Evolutionary conservation across 2,888 invertebrate genomes (phyloP), one percentile per base, ranked within the genome.

Genomic region (Aplocera efformata): DNA sequence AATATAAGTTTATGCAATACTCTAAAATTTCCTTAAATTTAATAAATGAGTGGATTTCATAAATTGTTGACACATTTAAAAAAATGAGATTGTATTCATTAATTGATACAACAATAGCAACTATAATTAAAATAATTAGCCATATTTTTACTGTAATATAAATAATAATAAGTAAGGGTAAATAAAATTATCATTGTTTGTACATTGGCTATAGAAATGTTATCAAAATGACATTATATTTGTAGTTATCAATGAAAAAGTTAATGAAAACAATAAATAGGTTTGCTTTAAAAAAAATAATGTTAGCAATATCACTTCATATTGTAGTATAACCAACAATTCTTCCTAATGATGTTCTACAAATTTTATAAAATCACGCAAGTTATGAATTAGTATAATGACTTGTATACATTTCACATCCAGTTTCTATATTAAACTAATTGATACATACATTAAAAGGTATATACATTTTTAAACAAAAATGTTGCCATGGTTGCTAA

Each of bases 131-230:
- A 38, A 28, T 42, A 46, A 38, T 42, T 40, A 40, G 44, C 44
- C 44, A 45, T 45, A 45, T 45, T 35, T 38, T 35, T 40, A 45
- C 25, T 45, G 44, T 45, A 35, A 41, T 30, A 31, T 39, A 34
- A 36, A 25, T 25, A 17, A 25, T 25, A 17, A 21, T 35, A 39
- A 31, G 22, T 42, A 34, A 34, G 42, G 8, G 26, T 32, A 45
- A 35, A 23, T 35, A 24, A 45, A 41, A 21, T 33, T 32, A 17
- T 17, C 34, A 36, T 34, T 36, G 32, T 40, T 40, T 32, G 35
- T 36, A 13, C 42, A 31, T 27, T 42, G 26, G 36, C 22, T 40
- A 23, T n/a, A 13, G 11, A 31, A 31, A 27, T 20, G 10, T 24
- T 25, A 35, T 32, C 33, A 36, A 35, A 23, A 7, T 42, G 28